Base-by-base conservation (phyloP, 2,113 vertebrate genomes). In the Dasyurus viverrinus region DNA sequence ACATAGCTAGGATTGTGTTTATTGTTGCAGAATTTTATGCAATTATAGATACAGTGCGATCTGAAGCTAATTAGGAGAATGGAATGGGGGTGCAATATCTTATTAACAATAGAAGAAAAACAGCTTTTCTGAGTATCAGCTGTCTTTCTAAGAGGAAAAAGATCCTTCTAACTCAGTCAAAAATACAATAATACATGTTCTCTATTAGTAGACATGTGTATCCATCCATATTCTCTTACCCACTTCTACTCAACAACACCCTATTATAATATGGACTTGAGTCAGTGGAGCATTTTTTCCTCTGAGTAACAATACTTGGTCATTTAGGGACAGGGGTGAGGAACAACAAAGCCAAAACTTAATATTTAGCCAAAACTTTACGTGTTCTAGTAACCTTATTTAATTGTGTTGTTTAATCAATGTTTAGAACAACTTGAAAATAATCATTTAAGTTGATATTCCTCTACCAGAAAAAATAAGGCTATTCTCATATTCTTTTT, bases 401-500 rank as follows among this genome's bases (percentile, higher is more conserved):
- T 92, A 36, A 23, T 89, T 94, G 57, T 2, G 50, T 90, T 92
- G 89, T 93, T 26, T 11, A 36, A 3, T 94, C 68, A 90, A 9
- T 19, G n/a, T 94, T 91, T 22, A 84, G 22, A 91, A 54, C 10
- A 53, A 2, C 84, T 90, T 91, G 57, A n/a, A 60, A 30, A 76
- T 68, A 92, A 47, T 94, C 26, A 93, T 97, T 54, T 90, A 91
- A 95, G 89, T 23, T 91, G 24, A 5, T 55, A 89, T 7, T n/a
- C 52, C 48, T 93, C 24, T 42, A 25, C 24, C 2, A 24, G 47
- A 26, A 53, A 94, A 94, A 42, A 91, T 30, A 47, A 57, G 91
- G 90, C 48, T 57, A 68, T 91, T 48, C 55, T 48, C n/a, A 93
- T 16, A 24, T 42, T 55, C 54, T 54, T 23, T 1, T 1, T 53